These are phyloP conservation scores for Dreissena polymorpha DNA, from an alignment of 1,140 invertebrate species.

Conservation along the genomic window DNA sequence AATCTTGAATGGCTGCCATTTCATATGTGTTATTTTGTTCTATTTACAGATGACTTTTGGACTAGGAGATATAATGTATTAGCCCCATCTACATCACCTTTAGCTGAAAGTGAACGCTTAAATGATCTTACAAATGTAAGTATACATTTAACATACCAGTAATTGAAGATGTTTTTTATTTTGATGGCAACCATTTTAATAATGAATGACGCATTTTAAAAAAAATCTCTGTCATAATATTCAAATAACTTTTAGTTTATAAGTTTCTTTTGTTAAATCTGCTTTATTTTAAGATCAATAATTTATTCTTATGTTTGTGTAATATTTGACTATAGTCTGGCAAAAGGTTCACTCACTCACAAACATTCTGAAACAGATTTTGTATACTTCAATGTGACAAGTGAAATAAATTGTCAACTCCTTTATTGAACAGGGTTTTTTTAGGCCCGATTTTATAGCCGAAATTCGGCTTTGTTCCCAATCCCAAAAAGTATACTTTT, in stretches of 20 bases:
- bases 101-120: not conserved
- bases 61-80: conserved; percentile 18
- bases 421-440: too few relatives aligned
- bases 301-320: not conserved
- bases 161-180: not conserved
- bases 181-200: too few relatives aligned
- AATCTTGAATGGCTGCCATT: too few relatives aligned
- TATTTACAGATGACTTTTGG: conserved; percentile 43
- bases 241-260: not conserved
- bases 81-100: not conserved
- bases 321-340: not conserved
- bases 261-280: not conserved
- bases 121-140: conserved; percentile 7
- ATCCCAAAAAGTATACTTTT: too few relatives aligned
- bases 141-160: not conserved
- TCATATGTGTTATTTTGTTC: too few relatives aligned
- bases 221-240: not conserved
- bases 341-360: too few relatives aligned
- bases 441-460: too few relatives aligned
- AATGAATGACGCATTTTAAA: too few relatives aligned
- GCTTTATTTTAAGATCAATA: not conserved
- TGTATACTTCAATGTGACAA: too few relatives aligned
- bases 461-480: too few relatives aligned
- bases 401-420: too few relatives aligned
- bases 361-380: too few relatives aligned